phyloP scores from a whole-genome alignment of 2,113 vertebrate species.

The Meleagris gallopavo region DNA sequence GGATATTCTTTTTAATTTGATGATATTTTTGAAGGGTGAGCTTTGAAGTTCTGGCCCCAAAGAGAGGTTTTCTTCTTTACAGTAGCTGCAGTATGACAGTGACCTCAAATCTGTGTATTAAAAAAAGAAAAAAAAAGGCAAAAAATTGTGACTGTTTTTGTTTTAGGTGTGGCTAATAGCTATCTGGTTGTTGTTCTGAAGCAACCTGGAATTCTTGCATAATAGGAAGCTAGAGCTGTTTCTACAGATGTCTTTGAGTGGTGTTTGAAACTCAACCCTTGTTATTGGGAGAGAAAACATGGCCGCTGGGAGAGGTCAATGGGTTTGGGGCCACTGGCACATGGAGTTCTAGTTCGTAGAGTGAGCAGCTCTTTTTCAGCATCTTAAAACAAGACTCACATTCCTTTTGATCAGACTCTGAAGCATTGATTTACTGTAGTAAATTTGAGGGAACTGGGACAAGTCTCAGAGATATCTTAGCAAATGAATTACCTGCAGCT shows the following conservation, averaged over 20 bases:
- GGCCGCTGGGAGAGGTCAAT: accelerated
- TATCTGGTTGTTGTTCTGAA: too few species aligned
- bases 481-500: neutral
- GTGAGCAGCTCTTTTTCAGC: neutral
- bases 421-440: neutral
- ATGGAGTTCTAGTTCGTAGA: neutral
- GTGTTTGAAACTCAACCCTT: neutral
- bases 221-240: neutral
- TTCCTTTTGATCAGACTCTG: neutral
- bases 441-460: neutral
- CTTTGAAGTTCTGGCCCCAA: neutral
- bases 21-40: neutral
- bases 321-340: neutral
- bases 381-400: neutral
- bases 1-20: neutral
- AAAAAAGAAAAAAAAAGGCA: neutral
- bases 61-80: neutral
- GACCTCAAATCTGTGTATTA: neutral
- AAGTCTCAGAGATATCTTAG: neutral
- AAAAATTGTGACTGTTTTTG: neutral
- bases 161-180: neutral
- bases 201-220: neutral
- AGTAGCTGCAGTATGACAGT: neutral
- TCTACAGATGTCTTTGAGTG: neutral
- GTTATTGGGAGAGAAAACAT: neutral